Base-by-base conservation (phyloP, 2,797 vertebrate genomes). In the Alca torda region DNA sequence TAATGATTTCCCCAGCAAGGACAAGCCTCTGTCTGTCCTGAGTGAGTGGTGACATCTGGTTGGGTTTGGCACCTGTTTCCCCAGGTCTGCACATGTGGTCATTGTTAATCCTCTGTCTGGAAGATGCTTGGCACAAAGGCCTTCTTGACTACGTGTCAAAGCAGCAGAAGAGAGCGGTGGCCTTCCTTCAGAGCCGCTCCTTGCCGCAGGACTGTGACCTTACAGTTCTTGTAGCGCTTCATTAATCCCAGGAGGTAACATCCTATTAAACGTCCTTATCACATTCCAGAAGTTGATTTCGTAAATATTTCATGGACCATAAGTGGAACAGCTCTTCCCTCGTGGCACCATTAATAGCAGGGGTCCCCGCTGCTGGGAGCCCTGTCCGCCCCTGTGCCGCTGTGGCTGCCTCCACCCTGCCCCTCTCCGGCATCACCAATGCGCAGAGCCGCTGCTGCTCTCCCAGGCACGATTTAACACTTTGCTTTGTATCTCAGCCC, bases 301-400 rank as follows among this genome's bases (percentile, higher is more conserved):
- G n/a, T 80, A 85, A 85, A 51, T 81, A 65, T 91, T 93, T 89
- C 33, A 85, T 56, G 61, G 68, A 21, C 53, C 1, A 0, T 59
- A 92, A 94, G 33, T 84, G 56, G 94, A 83, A 64, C 84, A 93
- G 90, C 88, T 95, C 78, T 68, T 95, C 84, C 81, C 72, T 83
- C 0, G 13, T 0, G 20, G 30, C 75, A 26, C 61, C 3, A 8
- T 68, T 61, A 89, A 83, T 80, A 92, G 46, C 72, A 78, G 2
- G 3, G 33, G 18, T 90, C 51, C 45, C 54, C 26, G 72, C 77
- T 31, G 19, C 33, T 0, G 4, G 12, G 56, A 77, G 50, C 74
- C 68, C 41, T 0, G 0, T 33, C 48, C 41, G 64, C 35, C 0
- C 3, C 33, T 17, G 21, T 63, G 65, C 35, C 0, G 2, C 53